Conservation (phyloP, 2,888 invertebrate species). For the Helicoverpa assulta region DNA sequence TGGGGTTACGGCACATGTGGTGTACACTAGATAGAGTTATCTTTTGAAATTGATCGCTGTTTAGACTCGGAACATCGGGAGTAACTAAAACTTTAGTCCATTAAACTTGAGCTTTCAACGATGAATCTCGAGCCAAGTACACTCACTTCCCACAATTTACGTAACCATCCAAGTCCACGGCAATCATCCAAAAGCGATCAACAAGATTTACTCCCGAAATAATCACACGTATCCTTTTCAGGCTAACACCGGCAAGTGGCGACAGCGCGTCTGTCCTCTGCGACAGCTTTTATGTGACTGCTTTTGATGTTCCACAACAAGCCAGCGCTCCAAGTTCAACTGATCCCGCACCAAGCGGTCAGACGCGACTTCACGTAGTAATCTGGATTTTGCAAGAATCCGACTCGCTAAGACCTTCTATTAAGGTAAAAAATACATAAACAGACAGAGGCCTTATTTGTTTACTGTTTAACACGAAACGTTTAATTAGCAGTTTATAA, state of each 20-base stretch:
- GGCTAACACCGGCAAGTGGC: slow-evolving; percentile 68
- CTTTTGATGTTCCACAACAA: slow-evolving; percentile 65
- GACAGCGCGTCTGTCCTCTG: slow-evolving; percentile 72
- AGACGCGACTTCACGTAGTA: slow-evolving; percentile 54
- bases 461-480: slow-evolving; percentile 28
- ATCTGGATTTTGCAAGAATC: slow-evolving; percentile 57
- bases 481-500: slow-evolving; percentile 43
- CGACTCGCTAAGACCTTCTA: slow-evolving; percentile 34
- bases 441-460: slow-evolving; percentile 27
- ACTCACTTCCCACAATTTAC: slow-evolving; percentile 72
- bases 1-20: slow-evolving; percentile 74
- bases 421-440: slow-evolving; percentile 43
- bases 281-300: slow-evolving; percentile 78
- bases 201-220: slow-evolving; percentile 81
- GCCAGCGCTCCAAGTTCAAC: slow-evolving; percentile 58
- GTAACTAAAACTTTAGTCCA: slow-evolving; percentile 45
- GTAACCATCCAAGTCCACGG: slow-evolving; percentile 73
- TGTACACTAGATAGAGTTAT: slow-evolving; percentile 68
- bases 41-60: slow-evolving; percentile 63
- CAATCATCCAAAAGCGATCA: slow-evolving; percentile 77
- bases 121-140: slow-evolving; percentile 39
- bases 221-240: slow-evolving; percentile 79
- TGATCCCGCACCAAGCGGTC: slow-evolving; percentile 55
- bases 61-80: slow-evolving; percentile 51
- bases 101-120: slow-evolving; percentile 55